Base-by-base conservation (phyloP, 2,113 vertebrate genomes). In the Suncus etruscus region DNA sequence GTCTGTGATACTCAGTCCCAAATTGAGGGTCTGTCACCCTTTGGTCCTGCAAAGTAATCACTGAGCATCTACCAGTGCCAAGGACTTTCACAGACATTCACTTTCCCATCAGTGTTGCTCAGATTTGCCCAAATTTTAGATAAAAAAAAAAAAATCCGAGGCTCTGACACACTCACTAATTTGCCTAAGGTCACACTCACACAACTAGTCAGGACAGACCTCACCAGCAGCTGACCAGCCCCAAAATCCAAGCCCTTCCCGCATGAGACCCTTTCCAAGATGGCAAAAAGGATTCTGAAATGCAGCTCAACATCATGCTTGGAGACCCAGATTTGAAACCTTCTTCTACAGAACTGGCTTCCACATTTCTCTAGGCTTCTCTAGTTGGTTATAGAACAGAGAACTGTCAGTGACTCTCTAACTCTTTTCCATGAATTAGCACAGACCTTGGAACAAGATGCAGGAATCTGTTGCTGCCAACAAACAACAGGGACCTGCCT, bases 341-440 rank as follows among this genome's bases (percentile, higher is more conserved):
- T 51, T 66, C 85, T 48, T 89, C 89, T 32, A 31, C 31, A 39
- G 74, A 15, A 78, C 31, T 31, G 63, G 68, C 45, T 54, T 50
- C 15, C 32, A 27, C 31, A 65, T 29, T 39, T 70, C 74, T 91
- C 90, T 6, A 51, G 70, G 32, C 20, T 83, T 61, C 58, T 31
- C 54, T 54, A 11, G 27, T 68, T 65, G 74, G 9, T 45, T 48
- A 74, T 45, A 48, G 0, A 84, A 50, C 48, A 48, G 0, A 84
- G 58, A 89, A 24, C 22, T 11, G 24, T 47, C 83, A 75, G 5
- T 31, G 90, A 80, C 51, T 81, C 90, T 76, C 70, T 50, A n/a
- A 76, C 79, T 92, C 68, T 80, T 75, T 72, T 50, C 88, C 39
- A 81, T 39, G 78, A 90, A 73, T 77, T 24, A 83, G 29, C 65